Percentiles rank a stretch among this genome's conserved stretches.
Evolutionary conservation across 1,140 invertebrate species (phyloP).

Genomic region (Atta colombica): DNA sequence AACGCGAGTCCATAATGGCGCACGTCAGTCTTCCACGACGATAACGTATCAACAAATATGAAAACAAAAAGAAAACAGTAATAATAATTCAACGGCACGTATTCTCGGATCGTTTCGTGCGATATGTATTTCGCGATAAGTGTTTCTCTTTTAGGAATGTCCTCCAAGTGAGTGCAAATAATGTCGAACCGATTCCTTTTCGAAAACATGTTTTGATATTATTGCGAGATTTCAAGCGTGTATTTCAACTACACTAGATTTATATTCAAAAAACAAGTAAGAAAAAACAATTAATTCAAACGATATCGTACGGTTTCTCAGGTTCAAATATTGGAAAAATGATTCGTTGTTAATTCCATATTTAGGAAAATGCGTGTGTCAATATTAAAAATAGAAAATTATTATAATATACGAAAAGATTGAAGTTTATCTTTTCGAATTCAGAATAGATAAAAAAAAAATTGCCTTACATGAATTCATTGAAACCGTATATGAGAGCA

Average conservation of each 20-base stretch:
- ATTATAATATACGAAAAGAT: background rate
- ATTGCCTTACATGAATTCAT: background rate
- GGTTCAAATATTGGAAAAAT: background rate
- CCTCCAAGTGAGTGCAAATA: background rate
- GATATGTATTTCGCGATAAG: background rate
- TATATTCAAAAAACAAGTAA: background rate
- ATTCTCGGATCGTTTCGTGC: background rate
- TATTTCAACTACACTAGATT: background rate
- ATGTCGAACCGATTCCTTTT: background rate
- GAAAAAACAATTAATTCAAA: too few species aligned
- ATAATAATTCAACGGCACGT: background rate
- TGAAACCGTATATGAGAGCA: background rate
- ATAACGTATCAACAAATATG: slow-evolving; percentile 1
- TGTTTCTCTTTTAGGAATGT: background rate
- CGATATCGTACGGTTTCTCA: background rate
- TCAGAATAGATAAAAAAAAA: background rate
- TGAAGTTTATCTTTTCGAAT: background rate
- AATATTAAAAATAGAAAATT: background rate
- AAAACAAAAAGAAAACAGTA: background rate
- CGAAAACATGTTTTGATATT: background rate
- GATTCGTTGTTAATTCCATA: background rate
- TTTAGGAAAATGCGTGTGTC: background rate
- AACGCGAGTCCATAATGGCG: slow-evolving; percentile 52
- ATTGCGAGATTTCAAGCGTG: background rate
- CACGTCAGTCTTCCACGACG: background rate